Conservation (phyloP, 1,140 invertebrate genomes). For the Mactra quadrangularis region DNA sequence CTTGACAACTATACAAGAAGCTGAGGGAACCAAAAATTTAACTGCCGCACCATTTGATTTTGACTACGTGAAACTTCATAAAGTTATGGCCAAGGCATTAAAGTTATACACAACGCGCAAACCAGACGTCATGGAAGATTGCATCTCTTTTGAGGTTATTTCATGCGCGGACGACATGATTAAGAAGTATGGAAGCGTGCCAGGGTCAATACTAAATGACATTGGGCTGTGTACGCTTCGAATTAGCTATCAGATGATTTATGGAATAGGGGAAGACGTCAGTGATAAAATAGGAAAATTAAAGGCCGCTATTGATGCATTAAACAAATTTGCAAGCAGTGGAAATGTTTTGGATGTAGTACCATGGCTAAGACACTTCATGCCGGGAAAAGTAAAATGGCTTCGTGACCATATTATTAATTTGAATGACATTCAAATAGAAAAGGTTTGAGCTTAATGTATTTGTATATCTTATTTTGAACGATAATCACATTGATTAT, state of each 20-base stretch:
- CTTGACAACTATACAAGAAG: not conserved
- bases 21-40: too few relatives aligned
- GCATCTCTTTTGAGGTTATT: not conserved
- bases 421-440: too few relatives aligned
- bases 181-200: not conserved
- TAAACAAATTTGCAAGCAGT: constrained; percentile 22
- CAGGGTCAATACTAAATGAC: not conserved
- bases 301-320: not conserved
- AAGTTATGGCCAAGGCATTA: constrained; percentile 2
- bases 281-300: not conserved
- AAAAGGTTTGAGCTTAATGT: too few relatives aligned
- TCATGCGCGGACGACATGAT: constrained; percentile 6
- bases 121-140: constrained; percentile 24
- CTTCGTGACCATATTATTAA: not conserved
- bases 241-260: constrained; percentile 19
- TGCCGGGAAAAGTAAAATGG: constrained; percentile 3
- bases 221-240: not conserved
- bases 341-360: constrained; percentile 3
- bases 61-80: not conserved
- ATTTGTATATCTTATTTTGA: too few relatives aligned
- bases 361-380: constrained; percentile 21
- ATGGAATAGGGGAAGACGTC: constrained; percentile 1
- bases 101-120: constrained; percentile 2
- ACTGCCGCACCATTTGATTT: not conserved
- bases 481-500: too few relatives aligned